These are phyloP conservation scores for Gymnocypris eckloni DNA, from an alignment of 2,797 vertebrate species.

Conservation along the genomic window DNA sequence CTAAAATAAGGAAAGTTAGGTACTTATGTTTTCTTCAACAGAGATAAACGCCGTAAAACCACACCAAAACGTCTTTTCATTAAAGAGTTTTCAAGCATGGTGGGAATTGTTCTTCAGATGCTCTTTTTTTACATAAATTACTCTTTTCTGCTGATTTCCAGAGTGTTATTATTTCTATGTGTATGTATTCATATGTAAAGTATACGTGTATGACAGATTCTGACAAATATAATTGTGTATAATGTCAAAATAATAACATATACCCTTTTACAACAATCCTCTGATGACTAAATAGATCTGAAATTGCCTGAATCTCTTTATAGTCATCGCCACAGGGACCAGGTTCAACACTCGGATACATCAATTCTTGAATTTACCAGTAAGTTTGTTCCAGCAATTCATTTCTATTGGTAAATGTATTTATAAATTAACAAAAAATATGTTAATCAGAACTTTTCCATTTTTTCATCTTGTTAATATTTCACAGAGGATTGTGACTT, in stretches of 20 bases:
- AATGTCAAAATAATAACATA: not conserved
- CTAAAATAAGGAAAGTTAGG: constrained; percentile 26
- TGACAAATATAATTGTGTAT: not conserved
- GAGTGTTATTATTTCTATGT: not conserved
- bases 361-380: not conserved
- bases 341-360: not conserved
- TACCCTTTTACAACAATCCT: not conserved
- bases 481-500: not conserved
- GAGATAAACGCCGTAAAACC: constrained; percentile 32
- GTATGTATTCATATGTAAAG: not conserved
- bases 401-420: not conserved
- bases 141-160: not conserved
- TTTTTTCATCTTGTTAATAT: not conserved
- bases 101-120: constrained; percentile 15
- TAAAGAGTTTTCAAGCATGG: constrained; percentile 26
- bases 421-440: too few relatives aligned
- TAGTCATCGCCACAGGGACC: not conserved
- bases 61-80: constrained; percentile 31
- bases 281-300: not conserved
- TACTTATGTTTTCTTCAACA: constrained; percentile 40
- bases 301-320: not conserved
- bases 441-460: not conserved
- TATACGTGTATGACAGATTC: not conserved
- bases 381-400: not conserved
- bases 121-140: not conserved